Base-by-base conservation (phyloP, 1,140 invertebrate species). In the Sycobia sp. region DNA sequence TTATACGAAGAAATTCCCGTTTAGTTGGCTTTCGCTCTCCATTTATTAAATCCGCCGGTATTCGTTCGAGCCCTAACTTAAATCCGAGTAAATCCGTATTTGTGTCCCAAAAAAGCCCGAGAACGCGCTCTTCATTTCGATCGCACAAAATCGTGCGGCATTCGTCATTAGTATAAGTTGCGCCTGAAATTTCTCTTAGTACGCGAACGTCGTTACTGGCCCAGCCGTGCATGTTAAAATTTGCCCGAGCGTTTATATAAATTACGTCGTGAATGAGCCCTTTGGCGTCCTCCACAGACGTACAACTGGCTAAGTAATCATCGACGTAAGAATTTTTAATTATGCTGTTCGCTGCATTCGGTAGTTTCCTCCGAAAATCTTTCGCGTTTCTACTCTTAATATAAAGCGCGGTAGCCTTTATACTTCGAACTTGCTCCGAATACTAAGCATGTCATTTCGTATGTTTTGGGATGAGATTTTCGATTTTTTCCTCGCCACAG, bases 391-490 rank as follows among this genome's bases (percentile, higher is more conserved):
- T 63, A 20, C 4, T 29, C 71, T n/a, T 69, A 47, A 32, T 62
- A 70, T 3, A 69, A 72, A 11, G 70, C 0, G 73, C 72, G 14
- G 67, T 61, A 25, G 29, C 47, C 14, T n/a, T 51, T 32, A 39
- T 65, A 22, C 43, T 44, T 18, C 67, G 69, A 61, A 69, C 73
- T n/a, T 67, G 65, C 36, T 25, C 41, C 36, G 23, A 38, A 55
- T 13, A 68, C 68, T 63, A 77, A 71, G 0, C 70, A 71, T 0
- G 63, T 69, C 73, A 81, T 76, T 8, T 41, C 1, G 36, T 41
- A 27, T 22, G 14, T 39, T n/a, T 4, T 39, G 9, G 7, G 38
- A 25, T 23, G 14, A 10, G 2, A 11, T 16, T 14, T n/a, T 38
- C 41, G 39, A 16, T 32, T 18, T 16, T 11, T 32, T n/a, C 54